Percentiles rank a stretch among this genome's conserved stretches.
These are phyloP conservation scores for Miniopterus natalensis DNA, from an alignment of 2,113 vertebrate genomes.

Conservation along the genomic window DNA sequence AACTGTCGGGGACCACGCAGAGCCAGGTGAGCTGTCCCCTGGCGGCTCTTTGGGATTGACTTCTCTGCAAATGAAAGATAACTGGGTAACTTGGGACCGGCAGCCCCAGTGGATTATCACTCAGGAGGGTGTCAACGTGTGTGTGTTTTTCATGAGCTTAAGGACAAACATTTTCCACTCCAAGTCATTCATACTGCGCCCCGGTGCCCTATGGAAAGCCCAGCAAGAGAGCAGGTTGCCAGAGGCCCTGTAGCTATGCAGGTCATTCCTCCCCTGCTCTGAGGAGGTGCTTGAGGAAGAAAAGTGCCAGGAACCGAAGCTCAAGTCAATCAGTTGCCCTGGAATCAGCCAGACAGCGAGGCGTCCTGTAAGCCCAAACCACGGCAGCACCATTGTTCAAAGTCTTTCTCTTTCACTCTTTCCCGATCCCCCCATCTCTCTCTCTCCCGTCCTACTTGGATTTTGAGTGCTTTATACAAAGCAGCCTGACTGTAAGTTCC, in stretches of 20 bases:
- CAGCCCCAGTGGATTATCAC: background rate
- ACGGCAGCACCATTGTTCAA: background rate
- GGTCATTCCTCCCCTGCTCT: background rate
- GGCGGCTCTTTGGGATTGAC: background rate
- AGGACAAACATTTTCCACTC: background rate
- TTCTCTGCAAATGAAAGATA: constrained; percentile 63
- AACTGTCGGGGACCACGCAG: background rate
- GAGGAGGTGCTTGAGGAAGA: background rate
- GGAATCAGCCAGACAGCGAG: background rate
- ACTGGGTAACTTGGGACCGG: constrained; percentile 35
- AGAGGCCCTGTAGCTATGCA: background rate
- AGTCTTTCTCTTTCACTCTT: background rate
- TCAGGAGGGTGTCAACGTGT: background rate
- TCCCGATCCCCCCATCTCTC: background rate
- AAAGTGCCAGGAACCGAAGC: background rate
- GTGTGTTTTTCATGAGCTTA: background rate
- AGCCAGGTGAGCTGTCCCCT: constrained; percentile 19
- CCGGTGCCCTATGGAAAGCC: background rate
- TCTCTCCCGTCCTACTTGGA: background rate
- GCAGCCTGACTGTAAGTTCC: background rate
- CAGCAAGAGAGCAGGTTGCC: background rate
- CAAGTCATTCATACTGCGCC: background rate
- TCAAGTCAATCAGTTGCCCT: background rate
- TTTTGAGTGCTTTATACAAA: background rate
- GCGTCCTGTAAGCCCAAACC: background rate